Base-by-base conservation (phyloP, 2,888 invertebrate genomes). In the Lithophane socia region DNA sequence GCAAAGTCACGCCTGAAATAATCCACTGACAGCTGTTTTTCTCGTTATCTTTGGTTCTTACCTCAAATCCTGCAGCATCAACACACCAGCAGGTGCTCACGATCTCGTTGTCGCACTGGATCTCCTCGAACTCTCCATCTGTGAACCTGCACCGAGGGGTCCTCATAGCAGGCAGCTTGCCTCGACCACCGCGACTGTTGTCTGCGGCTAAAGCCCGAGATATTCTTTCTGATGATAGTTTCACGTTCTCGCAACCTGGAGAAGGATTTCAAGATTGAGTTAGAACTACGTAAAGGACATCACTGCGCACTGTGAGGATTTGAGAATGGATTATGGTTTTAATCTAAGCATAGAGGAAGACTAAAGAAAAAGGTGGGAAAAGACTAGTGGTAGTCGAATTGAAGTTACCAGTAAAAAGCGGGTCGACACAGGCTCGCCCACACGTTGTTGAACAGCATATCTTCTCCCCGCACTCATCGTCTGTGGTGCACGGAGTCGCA, bases 41-140 rank as follows among this genome's bases (percentile, higher is more conserved):
- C 4, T 37, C 37, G 37, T 37, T 4, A 37, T 5, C 4, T 37
- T 37, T 37, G 60, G 60, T 16, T 49, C 91, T 90, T 29, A 96
- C 96, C 96, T 99, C 98, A 84, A 97, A 97, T 1, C 99, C 99
- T 82, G 98, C 97, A 80, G 97, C 97, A 91, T 98, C 98, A 13
- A 98, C 98, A 92, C 99, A 99, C 98, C 98, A 99, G 92, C 99
- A 99, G 54, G 97, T 97, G 90, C 98, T 98, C 70, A 97, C 97
- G 79, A 97, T 97, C 88, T 97, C 97, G 87, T 98, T 97, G 74
- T 97, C 97, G 90, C 98, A 99, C 92, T 99, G 98, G 24, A 98
- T 97, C 70, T 97, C 97, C 91, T 98, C 98, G 90, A 98, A 99
- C 86, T 97, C 97, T 12, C 98, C 98, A 76, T 98, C 98, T 0